A percentile compares a stretch with the other conserved stretches of the same genome.
phyloP scores from a whole-genome alignment of 2,797 vertebrate species.

The Merluccius polli region DNA sequence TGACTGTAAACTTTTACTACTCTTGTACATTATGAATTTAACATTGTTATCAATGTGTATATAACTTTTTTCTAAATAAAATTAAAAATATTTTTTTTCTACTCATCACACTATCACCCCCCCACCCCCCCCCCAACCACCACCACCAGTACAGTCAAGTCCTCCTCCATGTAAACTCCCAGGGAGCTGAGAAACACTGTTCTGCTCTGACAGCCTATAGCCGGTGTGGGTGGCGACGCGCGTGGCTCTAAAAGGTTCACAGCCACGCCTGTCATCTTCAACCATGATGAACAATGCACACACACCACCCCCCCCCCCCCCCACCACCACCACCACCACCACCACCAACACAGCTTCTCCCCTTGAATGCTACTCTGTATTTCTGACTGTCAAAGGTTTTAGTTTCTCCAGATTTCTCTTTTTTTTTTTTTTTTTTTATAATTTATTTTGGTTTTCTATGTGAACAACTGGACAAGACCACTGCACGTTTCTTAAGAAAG shows the following conservation, averaged over 20 bases:
- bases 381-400: slow-evolving; percentile 36
- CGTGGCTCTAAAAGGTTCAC: too few species aligned
- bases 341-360: slow-evolving; percentile 38
- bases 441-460: slow-evolving; percentile 30
- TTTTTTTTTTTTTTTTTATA: background rate
- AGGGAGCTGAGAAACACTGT: slow-evolving; percentile 39
- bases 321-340: too few species aligned
- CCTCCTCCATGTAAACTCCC: slow-evolving; percentile 12
- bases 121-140: too few species aligned
- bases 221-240: too few species aligned
- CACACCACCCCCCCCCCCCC: too few species aligned
- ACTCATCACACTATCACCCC: slow-evolving; percentile 41
- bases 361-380: slow-evolving; percentile 27
- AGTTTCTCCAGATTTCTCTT: slow-evolving; percentile 41
- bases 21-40: slow-evolving; percentile 78
- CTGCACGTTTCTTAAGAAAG: slow-evolving; percentile 55
- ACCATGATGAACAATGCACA: slow-evolving; percentile 9
- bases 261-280: too few species aligned
- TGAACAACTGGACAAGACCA: slow-evolving; percentile 72
- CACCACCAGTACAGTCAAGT: too few species aligned
- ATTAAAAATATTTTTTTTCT: slow-evolving; percentile 42
- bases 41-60: slow-evolving; percentile 74
- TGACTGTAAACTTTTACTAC: slow-evolving; percentile 77
- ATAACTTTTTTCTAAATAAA: slow-evolving; percentile 69
- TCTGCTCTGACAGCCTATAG: slow-evolving; percentile 47